phyloP scores from a whole-genome alignment of 2,888 invertebrate genomes.

The Drosophila algonquin region DNA sequence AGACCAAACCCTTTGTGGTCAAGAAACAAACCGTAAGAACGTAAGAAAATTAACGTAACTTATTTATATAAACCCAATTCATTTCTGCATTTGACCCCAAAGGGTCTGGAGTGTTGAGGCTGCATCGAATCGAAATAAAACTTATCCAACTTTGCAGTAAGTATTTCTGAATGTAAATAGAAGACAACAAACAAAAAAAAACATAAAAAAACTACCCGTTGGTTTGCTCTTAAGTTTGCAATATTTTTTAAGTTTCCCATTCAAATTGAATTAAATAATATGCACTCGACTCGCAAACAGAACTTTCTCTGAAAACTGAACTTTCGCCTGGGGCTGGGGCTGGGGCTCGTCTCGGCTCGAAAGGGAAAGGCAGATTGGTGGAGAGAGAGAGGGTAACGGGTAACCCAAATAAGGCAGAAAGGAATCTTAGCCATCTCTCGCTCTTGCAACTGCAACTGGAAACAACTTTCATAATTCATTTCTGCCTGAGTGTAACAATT shows the following conservation, averaged over 20 bases:
- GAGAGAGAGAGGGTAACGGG: constrained; percentile 6
- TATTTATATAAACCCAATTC: not conserved
- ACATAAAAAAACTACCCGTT: constrained; percentile 15
- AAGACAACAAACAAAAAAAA: constrained; percentile 20
- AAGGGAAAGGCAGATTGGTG: not conserved
- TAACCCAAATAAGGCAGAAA: constrained; percentile 46
- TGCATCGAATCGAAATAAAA: constrained; percentile 28
- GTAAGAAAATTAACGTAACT: not conserved
- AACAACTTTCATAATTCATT: constrained; percentile 78
- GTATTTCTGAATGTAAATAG: constrained; percentile 28
- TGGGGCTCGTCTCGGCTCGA: not conserved
- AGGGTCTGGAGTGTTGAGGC: not conserved
- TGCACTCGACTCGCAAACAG: constrained; percentile 58
- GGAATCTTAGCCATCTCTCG: constrained; percentile 42
- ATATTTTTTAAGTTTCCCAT: constrained; percentile 61
- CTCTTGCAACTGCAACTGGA: constrained; percentile 51
- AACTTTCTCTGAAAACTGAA: constrained; percentile 51
- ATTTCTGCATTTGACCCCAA: not conserved
- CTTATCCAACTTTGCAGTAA: constrained; percentile 18
- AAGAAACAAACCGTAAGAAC: not conserved
- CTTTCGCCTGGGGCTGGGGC: constrained; percentile 41
- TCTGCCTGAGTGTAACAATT: constrained; percentile 80
- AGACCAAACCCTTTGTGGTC: not conserved
- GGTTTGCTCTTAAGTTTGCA: constrained; percentile 50
- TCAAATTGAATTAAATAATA: constrained; percentile 74